Conservation (phyloP, 1,140 invertebrate species). For the Neodiprion pinetum region DNA sequence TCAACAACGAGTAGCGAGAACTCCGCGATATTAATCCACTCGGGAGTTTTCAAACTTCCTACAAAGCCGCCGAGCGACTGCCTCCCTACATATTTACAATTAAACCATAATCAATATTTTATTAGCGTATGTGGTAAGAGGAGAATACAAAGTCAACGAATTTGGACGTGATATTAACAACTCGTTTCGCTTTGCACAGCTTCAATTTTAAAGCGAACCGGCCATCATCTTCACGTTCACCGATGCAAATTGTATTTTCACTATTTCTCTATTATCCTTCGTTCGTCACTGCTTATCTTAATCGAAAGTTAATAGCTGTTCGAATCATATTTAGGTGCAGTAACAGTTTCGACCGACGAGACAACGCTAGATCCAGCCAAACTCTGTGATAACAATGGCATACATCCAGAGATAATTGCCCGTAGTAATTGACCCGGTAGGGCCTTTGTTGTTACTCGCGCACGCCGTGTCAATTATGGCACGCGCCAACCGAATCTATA, state of each 20-base stretch:
- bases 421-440: conserved; percentile 49
- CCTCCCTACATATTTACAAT: conserved; percentile 53
- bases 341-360: too few relatives aligned
- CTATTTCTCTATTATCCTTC: too few relatives aligned
- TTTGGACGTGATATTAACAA: not conserved
- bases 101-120: conserved; percentile 63
- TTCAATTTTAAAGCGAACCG: too few relatives aligned
- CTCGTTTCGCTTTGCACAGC: too few relatives aligned
- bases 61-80: conserved; percentile 56
- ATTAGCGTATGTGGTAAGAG: conserved; percentile 31
- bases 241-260: too few relatives aligned
- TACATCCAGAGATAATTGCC: not conserved
- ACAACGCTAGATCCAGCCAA: too few relatives aligned
- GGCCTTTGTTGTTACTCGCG: conserved; percentile 44
- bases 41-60: conserved; percentile 64
- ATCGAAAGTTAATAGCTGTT: too few relatives aligned
- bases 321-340: too few relatives aligned
- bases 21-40: conserved; percentile 64
- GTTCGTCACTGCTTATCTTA: too few relatives aligned
- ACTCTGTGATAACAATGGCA: too few relatives aligned
- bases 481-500: conserved; percentile 52
- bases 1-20: conserved; percentile 64
- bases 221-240: too few relatives aligned
- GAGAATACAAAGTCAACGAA: not conserved
- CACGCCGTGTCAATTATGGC: conserved; percentile 52